Percentiles rank a stretch among this genome's conserved stretches.
Conservation (phyloP, 2,113 vertebrate species). For the Butorides virescens region DNA sequence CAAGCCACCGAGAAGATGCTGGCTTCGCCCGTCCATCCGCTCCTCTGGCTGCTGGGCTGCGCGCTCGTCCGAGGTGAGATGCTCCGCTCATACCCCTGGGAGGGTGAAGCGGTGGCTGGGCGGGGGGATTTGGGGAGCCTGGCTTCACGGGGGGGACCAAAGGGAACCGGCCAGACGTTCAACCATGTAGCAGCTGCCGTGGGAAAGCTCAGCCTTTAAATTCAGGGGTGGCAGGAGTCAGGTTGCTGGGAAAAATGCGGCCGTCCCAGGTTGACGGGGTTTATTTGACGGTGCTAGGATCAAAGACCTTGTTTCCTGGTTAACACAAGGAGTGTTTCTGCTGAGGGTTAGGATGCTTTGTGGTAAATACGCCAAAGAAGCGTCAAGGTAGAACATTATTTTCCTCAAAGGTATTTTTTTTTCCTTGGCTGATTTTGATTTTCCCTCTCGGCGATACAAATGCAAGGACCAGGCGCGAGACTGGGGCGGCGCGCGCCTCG, state of each 20-base stretch:
- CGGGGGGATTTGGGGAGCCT: background rate
- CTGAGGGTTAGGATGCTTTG: background rate
- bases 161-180: accelerated
- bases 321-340: background rate
- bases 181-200: accelerated
- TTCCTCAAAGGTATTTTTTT: background rate
- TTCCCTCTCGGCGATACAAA: background rate
- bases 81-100: accelerated
- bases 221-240: background rate
- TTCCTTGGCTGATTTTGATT: background rate
- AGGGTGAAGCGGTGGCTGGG: background rate
- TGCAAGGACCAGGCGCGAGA: background rate
- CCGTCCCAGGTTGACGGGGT: background rate
- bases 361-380: background rate
- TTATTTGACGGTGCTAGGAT: background rate
- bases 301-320: background rate
- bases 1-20: slow-evolving; percentile 46
- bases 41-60: slow-evolving; percentile 50
- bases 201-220: background rate
- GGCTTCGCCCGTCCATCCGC: background rate
- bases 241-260: background rate
- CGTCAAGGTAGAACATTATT: background rate
- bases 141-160: accelerated
- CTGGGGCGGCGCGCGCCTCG: background rate
- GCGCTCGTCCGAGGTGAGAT: slow-evolving; percentile 65